phyloP scores from a whole-genome alignment of 2,888 invertebrate species.

The Homarus gammarus region DNA sequence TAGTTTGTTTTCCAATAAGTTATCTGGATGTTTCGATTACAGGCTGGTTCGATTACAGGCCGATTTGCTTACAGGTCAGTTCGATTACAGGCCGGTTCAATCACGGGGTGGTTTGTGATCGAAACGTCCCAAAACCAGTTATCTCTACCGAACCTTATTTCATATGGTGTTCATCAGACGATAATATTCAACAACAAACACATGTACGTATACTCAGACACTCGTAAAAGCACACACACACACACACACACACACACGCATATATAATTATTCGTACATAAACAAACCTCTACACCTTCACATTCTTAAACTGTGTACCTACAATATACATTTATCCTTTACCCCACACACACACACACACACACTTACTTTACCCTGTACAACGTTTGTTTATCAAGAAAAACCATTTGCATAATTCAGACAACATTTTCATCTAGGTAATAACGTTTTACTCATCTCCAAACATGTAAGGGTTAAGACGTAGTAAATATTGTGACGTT shows the following conservation, averaged over 20 bases:
- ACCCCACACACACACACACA: neutral
- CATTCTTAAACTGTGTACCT: too few relatives aligned
- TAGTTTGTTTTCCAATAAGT: too few relatives aligned
- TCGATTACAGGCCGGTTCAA: too few relatives aligned
- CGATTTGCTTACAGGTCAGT: too few relatives aligned
- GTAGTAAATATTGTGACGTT: neutral
- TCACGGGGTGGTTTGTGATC: too few relatives aligned
- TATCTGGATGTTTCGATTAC: too few relatives aligned
- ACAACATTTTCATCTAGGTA: neutral
- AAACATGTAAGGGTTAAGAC: neutral
- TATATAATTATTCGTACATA: neutral
- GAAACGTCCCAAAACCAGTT: too few relatives aligned
- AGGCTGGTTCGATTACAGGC: too few relatives aligned
- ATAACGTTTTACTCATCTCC: neutral
- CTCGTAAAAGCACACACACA: constrained; percentile 1
- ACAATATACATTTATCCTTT: neutral
- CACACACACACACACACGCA: neutral
- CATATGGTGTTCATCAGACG: too few relatives aligned
- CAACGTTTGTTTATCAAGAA: neutral
- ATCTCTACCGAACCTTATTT: too few relatives aligned
- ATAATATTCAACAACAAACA: neutral
- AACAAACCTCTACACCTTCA: neutral
- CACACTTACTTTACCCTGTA: neutral
- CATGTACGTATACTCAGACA: constrained; percentile 3
- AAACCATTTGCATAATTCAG: neutral